Base-by-base conservation (phyloP, 1,140 invertebrate genomes). In the Drosophila oshimai region DNA sequence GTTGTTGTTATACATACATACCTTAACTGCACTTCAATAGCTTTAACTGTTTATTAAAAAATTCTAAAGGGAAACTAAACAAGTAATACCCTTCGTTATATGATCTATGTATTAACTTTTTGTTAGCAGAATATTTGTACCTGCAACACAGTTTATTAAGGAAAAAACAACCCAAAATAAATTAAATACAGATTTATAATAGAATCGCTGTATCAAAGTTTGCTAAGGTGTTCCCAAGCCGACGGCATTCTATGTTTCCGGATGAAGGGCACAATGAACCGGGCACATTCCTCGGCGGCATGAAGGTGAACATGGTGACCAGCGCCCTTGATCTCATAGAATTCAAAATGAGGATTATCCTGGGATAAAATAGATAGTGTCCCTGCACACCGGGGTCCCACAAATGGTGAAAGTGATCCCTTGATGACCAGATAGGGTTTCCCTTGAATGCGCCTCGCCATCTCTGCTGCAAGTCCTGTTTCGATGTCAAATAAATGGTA, bases 221-320 rank as follows among this genome's bases (percentile, higher is more conserved):
- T 41, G 3, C 55, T 45, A 26, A 15, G 55, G 65, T n/a, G n/a
- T n/a, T n/a, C n/a, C n/a, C n/a, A n/a, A n/a, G n/a, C n/a, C n/a
- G n/a, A n/a, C n/a, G n/a, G n/a, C n/a, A n/a, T n/a, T 1, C 73
- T 60, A 34, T 80, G 42, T 1, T 22, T 51, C 0, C 26, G 17
- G 17, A 84, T 22, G 5, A 95, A 95, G 3, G 92, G 86, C 31
- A 91, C 91, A 10, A 95, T 92, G 22, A 92, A 65, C 24, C 92
- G 84, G 4, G 93, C 92, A 46, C 95, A 89, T 36, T 76, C 70
- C 70, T 93, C 90, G 1, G 95, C 93, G 70, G 94, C 91, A 42
- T 93, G 94, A 26, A 96, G 91, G 89, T 96, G 95, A 15, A 95
- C 90, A 89, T 96, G 95, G 91, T 96, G 95, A 4, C 34, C 39